Percentiles rank a stretch among this genome's conserved stretches.
These are phyloP conservation scores for Drosophila atripex DNA, from an alignment of 2,888 invertebrate species.

Conservation along the genomic window DNA sequence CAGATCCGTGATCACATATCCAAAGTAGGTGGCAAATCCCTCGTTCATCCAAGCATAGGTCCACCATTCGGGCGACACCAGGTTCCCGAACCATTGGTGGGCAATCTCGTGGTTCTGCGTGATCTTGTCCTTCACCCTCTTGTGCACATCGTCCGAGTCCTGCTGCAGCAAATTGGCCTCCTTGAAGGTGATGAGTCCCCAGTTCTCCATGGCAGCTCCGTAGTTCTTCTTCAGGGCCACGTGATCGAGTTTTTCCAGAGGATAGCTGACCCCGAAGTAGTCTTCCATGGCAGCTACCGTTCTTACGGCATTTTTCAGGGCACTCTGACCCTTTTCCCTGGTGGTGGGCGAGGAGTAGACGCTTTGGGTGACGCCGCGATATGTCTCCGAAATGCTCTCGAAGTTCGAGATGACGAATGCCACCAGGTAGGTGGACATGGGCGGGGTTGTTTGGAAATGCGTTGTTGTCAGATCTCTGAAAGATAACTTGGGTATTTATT, in stretches of 20 bases:
- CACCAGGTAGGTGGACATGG: slow-evolving; percentile 92
- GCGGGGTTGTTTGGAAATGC: slow-evolving; percentile 85
- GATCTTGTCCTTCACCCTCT: slow-evolving; percentile 80
- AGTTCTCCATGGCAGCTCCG: slow-evolving; percentile 96
- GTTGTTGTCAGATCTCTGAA: slow-evolving; percentile 74
- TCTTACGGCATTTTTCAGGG: slow-evolving; percentile 73
- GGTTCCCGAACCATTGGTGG: slow-evolving; percentile 93
- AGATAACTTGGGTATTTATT: neutral
- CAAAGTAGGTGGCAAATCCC: slow-evolving; percentile 86
- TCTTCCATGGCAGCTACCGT: slow-evolving; percentile 84
- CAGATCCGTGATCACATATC: slow-evolving; percentile 79
- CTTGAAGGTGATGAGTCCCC: slow-evolving; percentile 93
- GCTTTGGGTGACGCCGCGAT: slow-evolving; percentile 81
- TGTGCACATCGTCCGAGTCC: slow-evolving; percentile 84
- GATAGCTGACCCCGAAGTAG: slow-evolving; percentile 90
- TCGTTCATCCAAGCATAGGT: slow-evolving; percentile 90
- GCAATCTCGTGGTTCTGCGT: slow-evolving; percentile 86
- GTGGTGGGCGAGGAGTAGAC: slow-evolving; percentile 73
- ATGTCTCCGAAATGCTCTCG: slow-evolving; percentile 79
- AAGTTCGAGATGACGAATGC: slow-evolving; percentile 91
- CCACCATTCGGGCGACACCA: slow-evolving; percentile 90
- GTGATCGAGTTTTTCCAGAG: slow-evolving; percentile 93
- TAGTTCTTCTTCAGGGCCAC: slow-evolving; percentile 92
- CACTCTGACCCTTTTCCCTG: slow-evolving; percentile 64
- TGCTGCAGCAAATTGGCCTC: slow-evolving; percentile 67